Evolutionary conservation across 2,797 vertebrate genomes (phyloP).

Genomic region (Euthynnus affinis): DNA sequence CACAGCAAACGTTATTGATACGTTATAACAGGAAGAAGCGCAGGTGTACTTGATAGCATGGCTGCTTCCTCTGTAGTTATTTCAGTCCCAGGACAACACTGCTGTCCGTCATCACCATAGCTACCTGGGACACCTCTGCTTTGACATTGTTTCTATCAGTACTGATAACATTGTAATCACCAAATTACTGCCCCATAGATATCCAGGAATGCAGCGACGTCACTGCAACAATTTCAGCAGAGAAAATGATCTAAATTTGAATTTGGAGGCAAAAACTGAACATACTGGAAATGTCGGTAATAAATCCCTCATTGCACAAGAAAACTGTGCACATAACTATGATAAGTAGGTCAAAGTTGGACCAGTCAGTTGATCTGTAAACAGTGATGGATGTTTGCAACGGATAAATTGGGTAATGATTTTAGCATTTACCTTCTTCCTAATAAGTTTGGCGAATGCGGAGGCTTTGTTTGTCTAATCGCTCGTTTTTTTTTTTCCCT

Average conservation of each 20-base stretch:
- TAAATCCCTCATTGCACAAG: too few species aligned
- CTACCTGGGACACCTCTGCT: background rate
- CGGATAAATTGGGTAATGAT: background rate
- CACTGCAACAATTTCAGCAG: too few species aligned
- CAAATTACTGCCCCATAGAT: background rate
- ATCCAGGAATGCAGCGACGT: background rate
- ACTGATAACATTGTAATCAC: background rate
- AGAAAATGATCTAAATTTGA: too few species aligned
- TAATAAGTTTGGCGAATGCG: too few species aligned
- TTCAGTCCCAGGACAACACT: background rate
- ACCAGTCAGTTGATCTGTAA: background rate
- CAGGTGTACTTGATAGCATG: background rate
- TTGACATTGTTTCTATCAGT: background rate
- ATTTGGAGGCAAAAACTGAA: too few species aligned
- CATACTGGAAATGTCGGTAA: background rate
- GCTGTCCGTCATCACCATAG: too few species aligned
- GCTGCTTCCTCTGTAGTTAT: background rate
- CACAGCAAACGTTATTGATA: background rate
- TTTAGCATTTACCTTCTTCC: background rate
- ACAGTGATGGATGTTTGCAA: background rate
- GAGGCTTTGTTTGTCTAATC: too few species aligned
- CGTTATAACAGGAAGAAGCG: background rate
- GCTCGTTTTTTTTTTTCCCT: too few species aligned
- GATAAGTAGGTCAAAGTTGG: too few species aligned
- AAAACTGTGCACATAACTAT: background rate